Evolutionary conservation across 1,140 invertebrate genomes (phyloP).

Genomic region (Lordiphosa mommai): DNA sequence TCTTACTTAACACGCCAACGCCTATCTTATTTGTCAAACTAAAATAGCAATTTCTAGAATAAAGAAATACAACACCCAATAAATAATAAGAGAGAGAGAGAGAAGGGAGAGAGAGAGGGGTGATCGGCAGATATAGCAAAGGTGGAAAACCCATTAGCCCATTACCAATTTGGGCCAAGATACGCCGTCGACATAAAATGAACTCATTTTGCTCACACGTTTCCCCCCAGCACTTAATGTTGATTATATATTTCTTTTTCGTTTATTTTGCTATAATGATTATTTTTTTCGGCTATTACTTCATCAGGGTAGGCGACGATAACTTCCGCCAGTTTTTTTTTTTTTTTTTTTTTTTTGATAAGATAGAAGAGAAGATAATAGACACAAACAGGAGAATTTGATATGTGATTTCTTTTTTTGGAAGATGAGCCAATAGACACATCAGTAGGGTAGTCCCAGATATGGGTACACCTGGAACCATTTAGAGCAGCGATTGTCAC

Average conservation of each 20-base stretch:
- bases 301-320: slow-evolving; percentile 44
- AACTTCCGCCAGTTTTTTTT: slow-evolving; percentile 41
- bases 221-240: slow-evolving; percentile 22
- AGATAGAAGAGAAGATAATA: slow-evolving; percentile 45
- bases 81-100: slow-evolving; percentile 21
- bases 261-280: slow-evolving; percentile 29
- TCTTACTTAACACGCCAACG: no score
- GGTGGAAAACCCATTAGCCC: slow-evolving; percentile 47
- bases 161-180: slow-evolving; percentile 59
- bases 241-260: slow-evolving; percentile 42
- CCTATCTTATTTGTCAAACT: no score
- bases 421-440: no score
- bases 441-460: no score
- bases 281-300: slow-evolving; percentile 65
- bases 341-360: slow-evolving; percentile 24
- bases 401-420: no score
- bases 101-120: background rate
- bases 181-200: slow-evolving; percentile 22
- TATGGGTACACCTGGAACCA: no score
- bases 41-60: no score
- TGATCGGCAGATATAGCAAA: no score
- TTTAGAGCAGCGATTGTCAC: no score
- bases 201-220: slow-evolving; percentile 19
- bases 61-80: background rate
- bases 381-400: no score